phyloP scores from a whole-genome alignment of 1,140 invertebrate genomes.

The Harlomillsia oculata region DNA sequence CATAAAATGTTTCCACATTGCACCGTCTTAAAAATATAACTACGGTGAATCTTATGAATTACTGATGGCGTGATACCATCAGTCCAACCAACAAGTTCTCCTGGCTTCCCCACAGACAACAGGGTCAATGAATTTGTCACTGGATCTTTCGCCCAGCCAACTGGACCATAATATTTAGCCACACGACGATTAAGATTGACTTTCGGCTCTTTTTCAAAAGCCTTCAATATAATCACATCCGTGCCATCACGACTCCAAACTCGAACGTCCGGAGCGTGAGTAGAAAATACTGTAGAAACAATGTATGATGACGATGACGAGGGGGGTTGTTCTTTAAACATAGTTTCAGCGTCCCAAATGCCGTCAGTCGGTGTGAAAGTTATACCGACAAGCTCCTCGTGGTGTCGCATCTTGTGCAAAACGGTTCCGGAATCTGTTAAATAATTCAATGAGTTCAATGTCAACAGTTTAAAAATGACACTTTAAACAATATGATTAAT shows the following conservation, averaged over 20 bases:
- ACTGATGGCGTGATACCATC: neutral
- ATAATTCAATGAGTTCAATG: neutral
- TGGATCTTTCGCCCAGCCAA: slow-evolving; percentile 17
- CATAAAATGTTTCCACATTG: slow-evolving; percentile 32
- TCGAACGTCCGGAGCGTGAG: slow-evolving; percentile 15
- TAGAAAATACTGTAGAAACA: slow-evolving; percentile 14
- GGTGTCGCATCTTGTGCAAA: slow-evolving; percentile 26
- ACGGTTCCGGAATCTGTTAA: slow-evolving; percentile 9
- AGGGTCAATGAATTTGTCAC: slow-evolving; percentile 1
- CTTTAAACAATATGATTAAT: neutral
- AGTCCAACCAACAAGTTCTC: slow-evolving; percentile 14
- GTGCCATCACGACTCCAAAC: slow-evolving; percentile 29
- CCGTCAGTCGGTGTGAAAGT: slow-evolving; percentile 19
- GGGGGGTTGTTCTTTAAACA: neutral
- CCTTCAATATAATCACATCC: slow-evolving; percentile 15
- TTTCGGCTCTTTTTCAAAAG: slow-evolving; percentile 8
- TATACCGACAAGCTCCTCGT: slow-evolving; percentile 17
- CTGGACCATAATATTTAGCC: slow-evolving; percentile 8
- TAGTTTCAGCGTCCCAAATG: slow-evolving; percentile 3
- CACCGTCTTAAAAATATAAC: slow-evolving; percentile 18
- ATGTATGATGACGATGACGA: slow-evolving; percentile 4
- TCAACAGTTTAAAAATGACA: neutral
- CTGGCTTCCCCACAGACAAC: neutral
- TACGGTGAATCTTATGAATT: slow-evolving; percentile 15
- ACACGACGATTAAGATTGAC: neutral